Conservation (phyloP, 2,888 invertebrate species). For the Escarpia spicata region DNA sequence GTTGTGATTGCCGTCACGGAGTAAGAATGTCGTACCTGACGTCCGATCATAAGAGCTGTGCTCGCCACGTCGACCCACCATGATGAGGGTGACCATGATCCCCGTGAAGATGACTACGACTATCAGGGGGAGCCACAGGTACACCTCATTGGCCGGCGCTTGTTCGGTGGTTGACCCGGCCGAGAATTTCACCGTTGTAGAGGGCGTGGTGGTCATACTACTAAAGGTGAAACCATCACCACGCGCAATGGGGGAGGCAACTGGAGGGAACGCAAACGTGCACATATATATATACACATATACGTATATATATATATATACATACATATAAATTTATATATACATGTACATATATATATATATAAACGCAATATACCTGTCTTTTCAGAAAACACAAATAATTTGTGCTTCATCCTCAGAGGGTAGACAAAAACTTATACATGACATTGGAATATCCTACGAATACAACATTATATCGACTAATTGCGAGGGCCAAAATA, state of each 20-base stretch:
- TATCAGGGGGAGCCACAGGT: constrained; percentile 38
- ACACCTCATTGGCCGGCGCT: constrained; percentile 23
- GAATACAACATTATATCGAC: too few relatives aligned
- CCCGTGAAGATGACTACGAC: constrained; percentile 36
- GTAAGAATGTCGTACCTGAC: background rate
- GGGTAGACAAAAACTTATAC: too few relatives aligned
- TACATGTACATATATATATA: background rate
- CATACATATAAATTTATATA: background rate
- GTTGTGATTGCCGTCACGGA: background rate
- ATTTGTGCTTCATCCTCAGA: too few relatives aligned
- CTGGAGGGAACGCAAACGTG: background rate
- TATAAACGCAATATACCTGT: background rate
- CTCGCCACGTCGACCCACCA: constrained; percentile 30
- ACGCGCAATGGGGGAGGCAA: background rate
- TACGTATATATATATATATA: background rate
- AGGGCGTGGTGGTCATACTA: background rate
- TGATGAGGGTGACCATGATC: constrained; percentile 32
- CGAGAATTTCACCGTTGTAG: background rate
- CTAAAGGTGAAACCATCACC: background rate
- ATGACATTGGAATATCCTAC: too few relatives aligned
- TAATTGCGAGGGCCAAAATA: too few relatives aligned
- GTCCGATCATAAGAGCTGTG: background rate
- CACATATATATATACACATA: background rate
- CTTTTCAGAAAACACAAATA: too few relatives aligned
- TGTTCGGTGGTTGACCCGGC: background rate